These are phyloP conservation scores for Pseudocheirus occidentalis DNA, from an alignment of 2,797 vertebrate genomes.

Conservation along the genomic window DNA sequence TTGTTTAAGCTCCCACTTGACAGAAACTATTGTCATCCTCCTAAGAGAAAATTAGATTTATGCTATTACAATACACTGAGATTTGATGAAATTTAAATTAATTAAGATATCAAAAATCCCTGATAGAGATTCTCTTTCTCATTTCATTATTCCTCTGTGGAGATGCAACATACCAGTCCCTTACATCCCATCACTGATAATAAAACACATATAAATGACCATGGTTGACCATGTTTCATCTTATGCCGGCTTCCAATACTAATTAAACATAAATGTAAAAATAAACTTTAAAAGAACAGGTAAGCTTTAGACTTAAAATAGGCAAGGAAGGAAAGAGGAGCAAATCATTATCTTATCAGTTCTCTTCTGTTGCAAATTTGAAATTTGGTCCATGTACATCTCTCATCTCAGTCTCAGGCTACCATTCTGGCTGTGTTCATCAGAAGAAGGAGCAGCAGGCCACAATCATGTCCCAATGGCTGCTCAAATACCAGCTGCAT, in stretches of 20 bases:
- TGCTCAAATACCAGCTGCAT: neutral
- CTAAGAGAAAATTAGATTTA: neutral
- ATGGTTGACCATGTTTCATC: neutral
- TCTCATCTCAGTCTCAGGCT: neutral
- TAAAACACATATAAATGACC: neutral
- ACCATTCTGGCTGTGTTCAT: neutral
- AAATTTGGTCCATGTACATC: neutral
- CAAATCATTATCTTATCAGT: neutral
- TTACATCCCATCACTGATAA: neutral
- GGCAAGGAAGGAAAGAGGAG: neutral
- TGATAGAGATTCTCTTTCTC: neutral
- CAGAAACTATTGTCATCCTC: neutral
- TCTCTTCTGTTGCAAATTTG: neutral
- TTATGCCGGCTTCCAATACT: neutral
- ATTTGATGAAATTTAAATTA: neutral
- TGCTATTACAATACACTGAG: neutral
- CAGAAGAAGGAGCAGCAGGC: neutral
- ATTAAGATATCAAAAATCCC: neutral
- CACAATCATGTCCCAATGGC: neutral
- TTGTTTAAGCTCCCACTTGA: neutral
- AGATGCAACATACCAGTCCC: neutral
- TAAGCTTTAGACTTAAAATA: neutral
- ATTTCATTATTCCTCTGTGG: neutral
- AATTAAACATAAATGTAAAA: neutral
- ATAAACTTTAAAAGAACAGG: neutral